A percentile compares a stretch with the other conserved stretches of the same genome.
Evolutionary conservation across 2,888 invertebrate species (phyloP).

Genomic region (Philereme transversata): DNA sequence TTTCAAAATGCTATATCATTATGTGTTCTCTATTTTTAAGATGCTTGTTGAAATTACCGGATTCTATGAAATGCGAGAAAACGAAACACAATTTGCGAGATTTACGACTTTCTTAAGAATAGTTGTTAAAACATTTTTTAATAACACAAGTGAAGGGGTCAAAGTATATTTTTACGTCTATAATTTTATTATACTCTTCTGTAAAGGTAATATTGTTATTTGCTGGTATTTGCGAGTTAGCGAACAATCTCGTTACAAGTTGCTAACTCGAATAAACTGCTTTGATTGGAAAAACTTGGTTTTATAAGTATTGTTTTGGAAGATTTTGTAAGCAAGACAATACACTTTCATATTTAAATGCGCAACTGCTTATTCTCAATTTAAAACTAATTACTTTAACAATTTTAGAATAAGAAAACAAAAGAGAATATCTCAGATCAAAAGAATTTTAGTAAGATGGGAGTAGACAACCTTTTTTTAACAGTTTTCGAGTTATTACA

Average conservation of each 20-base stretch:
- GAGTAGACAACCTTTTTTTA: too few relatives aligned
- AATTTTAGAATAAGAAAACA: too few relatives aligned
- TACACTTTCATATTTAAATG: too few relatives aligned
- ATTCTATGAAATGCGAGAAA: slow-evolving; percentile 9
- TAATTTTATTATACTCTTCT: neutral
- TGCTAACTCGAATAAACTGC: slow-evolving; percentile 11
- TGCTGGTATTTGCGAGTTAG: neutral
- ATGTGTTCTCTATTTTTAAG: slow-evolving; percentile 32
- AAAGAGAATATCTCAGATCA: too few relatives aligned
- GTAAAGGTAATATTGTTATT: neutral
- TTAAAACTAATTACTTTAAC: too few relatives aligned
- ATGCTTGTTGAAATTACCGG: slow-evolving; percentile 26
- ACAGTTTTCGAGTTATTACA: slow-evolving; percentile 8
- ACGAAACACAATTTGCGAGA: slow-evolving; percentile 16
- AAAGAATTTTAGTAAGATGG: neutral
- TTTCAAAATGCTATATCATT: slow-evolving; percentile 41
- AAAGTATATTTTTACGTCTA: neutral
- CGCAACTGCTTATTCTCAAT: too few relatives aligned
- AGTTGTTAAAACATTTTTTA: neutral
- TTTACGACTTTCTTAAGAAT: slow-evolving; percentile 20
- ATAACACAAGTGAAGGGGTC: too few relatives aligned
- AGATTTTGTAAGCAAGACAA: neutral
- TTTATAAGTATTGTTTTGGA: slow-evolving; percentile 6
- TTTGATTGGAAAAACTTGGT: slow-evolving; percentile 17
- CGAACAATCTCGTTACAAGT: slow-evolving; percentile 17